Base-by-base conservation (phyloP, 2,888 invertebrate species). In the Alcis repandata region DNA sequence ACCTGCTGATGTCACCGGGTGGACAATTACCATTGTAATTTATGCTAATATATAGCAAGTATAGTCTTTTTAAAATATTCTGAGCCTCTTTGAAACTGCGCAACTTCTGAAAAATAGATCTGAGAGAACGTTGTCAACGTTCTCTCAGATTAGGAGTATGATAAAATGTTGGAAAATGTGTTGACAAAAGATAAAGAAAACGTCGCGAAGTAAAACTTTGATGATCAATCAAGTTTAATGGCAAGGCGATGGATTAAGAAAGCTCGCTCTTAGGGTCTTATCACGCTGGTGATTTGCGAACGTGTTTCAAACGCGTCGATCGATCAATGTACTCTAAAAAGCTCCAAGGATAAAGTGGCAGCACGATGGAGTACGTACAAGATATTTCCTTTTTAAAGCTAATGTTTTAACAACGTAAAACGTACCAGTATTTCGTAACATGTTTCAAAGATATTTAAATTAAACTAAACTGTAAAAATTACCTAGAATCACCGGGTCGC, bases 41-140 rank as follows among this genome's bases (percentile, higher is more conserved):
- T 65, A 60, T 64, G 51, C 40, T 52, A 46, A 65, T 46, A 38
- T 46, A 38, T 46, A 7, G n/a, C 36, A 43, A 19, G 3, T 17
- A 15, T n/a, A n/a, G n/a, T n/a, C n/a, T 19, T 49, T 43, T 20
- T 3, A 32, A 45, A 40, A 40, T 32, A 56, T 49, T 17, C 40
- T 13, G 17, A 27, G 32, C 43, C 9, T 33, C 33, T 48, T 45
- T 45, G 7, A 53, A 56, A 38, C 43, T 45, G 20, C 49, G 27
- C 38, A 33, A 17, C 15, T 19, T 19, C 15, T n/a, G 38, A 40
- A 27, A 6, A 4, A 27, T 27, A 41, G 36, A n/a, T n/a, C n/a
- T n/a, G n/a, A n/a, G n/a, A n/a, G n/a, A n/a, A n/a, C n/a, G 36
- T 56, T 33, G 33, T 33, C 7, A 22, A 45, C 8, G 11, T 32